These are phyloP conservation scores for Takifugu bimaculatus DNA, from an alignment of 2,113 vertebrate species.

Conservation along the genomic window DNA sequence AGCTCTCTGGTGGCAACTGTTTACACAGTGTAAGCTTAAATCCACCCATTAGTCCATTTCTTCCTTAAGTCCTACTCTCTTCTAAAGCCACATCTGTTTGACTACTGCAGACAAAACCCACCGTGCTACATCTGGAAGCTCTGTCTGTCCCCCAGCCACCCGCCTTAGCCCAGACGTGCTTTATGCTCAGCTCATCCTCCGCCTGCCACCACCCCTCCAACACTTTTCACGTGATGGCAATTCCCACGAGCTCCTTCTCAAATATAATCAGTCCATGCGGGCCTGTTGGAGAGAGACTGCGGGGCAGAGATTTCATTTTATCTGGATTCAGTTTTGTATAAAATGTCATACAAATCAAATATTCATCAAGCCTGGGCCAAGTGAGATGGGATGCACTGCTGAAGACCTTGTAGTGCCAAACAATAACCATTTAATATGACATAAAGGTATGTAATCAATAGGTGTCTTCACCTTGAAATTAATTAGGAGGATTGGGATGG, in stretches of 20 bases:
- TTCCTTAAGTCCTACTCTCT: conserved; percentile 54
- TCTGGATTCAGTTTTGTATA: conserved; percentile 24
- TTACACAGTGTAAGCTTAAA: conserved; percentile 54
- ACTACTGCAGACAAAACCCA: conserved; percentile 23
- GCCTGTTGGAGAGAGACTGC: conserved; percentile 15
- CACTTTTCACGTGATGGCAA: conserved; percentile 33
- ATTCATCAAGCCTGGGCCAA: conserved; percentile 7
- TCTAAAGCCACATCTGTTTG: conserved; percentile 68
- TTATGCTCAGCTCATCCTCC: conserved; percentile 26
- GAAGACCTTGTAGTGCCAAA: background rate
- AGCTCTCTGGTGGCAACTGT: conserved; percentile 31
- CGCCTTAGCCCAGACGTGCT: conserved; percentile 3
- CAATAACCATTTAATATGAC: conserved; percentile 17
- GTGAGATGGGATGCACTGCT: background rate
- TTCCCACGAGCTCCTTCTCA: conserved; percentile 25
- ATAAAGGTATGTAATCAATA: background rate
- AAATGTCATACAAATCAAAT: conserved; percentile 25
- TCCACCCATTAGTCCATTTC: conserved; percentile 55
- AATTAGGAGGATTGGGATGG: conserved; percentile 7
- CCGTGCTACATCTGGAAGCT: conserved; percentile 26
- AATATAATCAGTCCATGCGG: conserved; percentile 31
- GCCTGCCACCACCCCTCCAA: background rate
- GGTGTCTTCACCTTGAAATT: too few relatives aligned
- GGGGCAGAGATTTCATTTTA: conserved; percentile 33
- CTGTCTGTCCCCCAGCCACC: background rate